Evolutionary conservation across 2,888 invertebrate genomes (phyloP), one percentile per base, ranked within the genome.

Genomic region (Hirtodrosophila alboralis): DNA sequence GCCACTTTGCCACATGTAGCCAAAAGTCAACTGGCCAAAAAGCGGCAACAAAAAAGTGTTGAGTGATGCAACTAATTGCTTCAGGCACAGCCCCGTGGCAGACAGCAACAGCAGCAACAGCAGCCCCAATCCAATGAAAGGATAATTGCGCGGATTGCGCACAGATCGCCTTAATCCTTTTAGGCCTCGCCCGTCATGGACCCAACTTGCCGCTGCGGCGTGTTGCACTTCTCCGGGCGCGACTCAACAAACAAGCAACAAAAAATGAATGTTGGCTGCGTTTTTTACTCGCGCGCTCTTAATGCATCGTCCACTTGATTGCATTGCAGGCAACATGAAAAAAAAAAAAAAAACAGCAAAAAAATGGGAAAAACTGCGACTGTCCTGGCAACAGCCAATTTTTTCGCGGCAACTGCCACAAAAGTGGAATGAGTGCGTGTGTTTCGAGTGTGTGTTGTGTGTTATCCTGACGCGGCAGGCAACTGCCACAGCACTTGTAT

Each of bases 111-210:
- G 41, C 54, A 48, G 37, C 36, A 13, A 13, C 23, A 36, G 12
- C 28, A 30, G 33, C 47, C 40, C 52, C 69, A 70, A 73, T 70
- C 57, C 75, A 68, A 66, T 85, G 80, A 85, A 83, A 78, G 87
- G 87, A 85, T 85, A 87, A 84, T 79, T 83, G 81, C 77, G 77
- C 81, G 86, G 81, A 85, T 84, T 84, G 86, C 86, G 71, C 87
- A 73, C 86, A 86, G 86, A 85, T 87, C 84, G 87, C 86, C 87
- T 86, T 87, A 85, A 85, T 85, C 85, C 87, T 80, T 85, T 85
- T 85, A 85, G 81, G 76, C 77, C 73, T 48, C 44, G 31, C 58
- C 41, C 70, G 62, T 45, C 73, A 63, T 34, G 67, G 51, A 44
- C 49, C 59, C 23, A 23, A 30, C 44, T 33, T 45, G 4, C 1